Conservation (phyloP, 2,888 invertebrate species). For the Dolomedes plantarius region DNA sequence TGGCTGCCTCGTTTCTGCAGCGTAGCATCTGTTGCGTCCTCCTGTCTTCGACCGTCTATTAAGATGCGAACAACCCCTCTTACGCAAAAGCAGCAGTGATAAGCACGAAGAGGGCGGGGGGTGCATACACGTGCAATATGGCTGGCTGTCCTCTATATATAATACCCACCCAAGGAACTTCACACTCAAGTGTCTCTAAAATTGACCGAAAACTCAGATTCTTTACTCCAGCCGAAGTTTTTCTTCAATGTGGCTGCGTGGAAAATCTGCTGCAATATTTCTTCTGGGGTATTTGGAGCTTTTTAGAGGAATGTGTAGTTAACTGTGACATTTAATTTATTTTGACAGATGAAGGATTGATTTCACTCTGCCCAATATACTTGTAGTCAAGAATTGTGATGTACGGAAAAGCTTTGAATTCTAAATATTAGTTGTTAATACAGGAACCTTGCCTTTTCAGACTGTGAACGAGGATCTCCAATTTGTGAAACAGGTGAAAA, state of each 20-base stretch:
- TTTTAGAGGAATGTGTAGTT: no score
- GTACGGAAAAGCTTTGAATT: no score
- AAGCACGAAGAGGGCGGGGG: slow-evolving; percentile 30
- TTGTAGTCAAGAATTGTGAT: no score
- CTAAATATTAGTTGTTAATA: no score
- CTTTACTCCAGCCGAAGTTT: slow-evolving; percentile 7
- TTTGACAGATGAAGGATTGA: no score
- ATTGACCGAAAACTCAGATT: slow-evolving; percentile 44
- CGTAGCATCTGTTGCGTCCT: slow-evolving; percentile 54
- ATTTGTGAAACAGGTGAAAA: no score
- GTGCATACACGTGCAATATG: slow-evolving; percentile 30
- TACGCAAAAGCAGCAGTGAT: slow-evolving; percentile 56
- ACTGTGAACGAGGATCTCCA: no score
- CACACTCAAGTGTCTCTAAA: slow-evolving; percentile 64
- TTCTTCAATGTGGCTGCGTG: slow-evolving; percentile 49
- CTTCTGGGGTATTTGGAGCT: no score
- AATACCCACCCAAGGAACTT: slow-evolving; percentile 47
- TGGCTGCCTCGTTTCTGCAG: neutral
- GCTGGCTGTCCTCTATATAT: slow-evolving; percentile 56
- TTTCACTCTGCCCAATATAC: no score
- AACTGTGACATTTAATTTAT: no score
- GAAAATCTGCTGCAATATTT: no score
- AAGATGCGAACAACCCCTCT: slow-evolving; percentile 42
- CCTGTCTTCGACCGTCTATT: slow-evolving; percentile 66
- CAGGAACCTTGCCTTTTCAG: no score